These are phyloP conservation scores for Australoheros facetus DNA, from an alignment of 2,797 vertebrate species.

Conservation along the genomic window DNA sequence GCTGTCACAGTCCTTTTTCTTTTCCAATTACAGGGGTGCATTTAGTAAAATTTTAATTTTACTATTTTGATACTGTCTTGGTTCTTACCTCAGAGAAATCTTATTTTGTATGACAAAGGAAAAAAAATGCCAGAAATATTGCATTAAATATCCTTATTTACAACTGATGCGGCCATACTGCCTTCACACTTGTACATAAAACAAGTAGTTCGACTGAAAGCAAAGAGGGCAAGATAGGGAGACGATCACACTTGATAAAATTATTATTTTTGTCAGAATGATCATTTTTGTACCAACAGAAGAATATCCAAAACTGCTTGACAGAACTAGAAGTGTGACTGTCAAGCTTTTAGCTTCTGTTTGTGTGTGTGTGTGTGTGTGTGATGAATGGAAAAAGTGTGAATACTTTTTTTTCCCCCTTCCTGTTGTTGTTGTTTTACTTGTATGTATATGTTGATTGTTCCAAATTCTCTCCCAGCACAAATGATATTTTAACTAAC, in stretches of 20 bases:
- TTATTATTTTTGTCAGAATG: constrained; percentile 63
- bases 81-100: constrained; percentile 75
- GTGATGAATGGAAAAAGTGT: constrained; percentile 59
- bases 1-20: constrained; percentile 18
- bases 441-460: constrained; percentile 77
- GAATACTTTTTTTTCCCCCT: constrained; percentile 56
- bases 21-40: constrained; percentile 43
- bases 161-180: constrained; percentile 75
- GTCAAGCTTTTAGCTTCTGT: constrained; percentile 50
- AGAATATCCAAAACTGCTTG: constrained; percentile 67
- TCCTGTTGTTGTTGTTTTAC: constrained; percentile 60
- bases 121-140: constrained; percentile 53
- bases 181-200: constrained; percentile 78
- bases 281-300: constrained; percentile 79
- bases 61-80: constrained; percentile 79
- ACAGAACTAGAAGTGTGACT: constrained; percentile 51
- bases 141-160: constrained; percentile 71
- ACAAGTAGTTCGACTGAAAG: constrained; percentile 51
- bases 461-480: constrained; percentile 70
- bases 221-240: constrained; percentile 53
- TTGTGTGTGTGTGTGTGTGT: constrained; percentile 5
- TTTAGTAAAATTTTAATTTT: constrained; percentile 71
- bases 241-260: constrained; percentile 53
- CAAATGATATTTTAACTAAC: constrained; percentile 76
- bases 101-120: constrained; percentile 77